Evolutionary conservation across 2,888 invertebrate species (phyloP).

Genomic region (Ormia ochracea): DNA sequence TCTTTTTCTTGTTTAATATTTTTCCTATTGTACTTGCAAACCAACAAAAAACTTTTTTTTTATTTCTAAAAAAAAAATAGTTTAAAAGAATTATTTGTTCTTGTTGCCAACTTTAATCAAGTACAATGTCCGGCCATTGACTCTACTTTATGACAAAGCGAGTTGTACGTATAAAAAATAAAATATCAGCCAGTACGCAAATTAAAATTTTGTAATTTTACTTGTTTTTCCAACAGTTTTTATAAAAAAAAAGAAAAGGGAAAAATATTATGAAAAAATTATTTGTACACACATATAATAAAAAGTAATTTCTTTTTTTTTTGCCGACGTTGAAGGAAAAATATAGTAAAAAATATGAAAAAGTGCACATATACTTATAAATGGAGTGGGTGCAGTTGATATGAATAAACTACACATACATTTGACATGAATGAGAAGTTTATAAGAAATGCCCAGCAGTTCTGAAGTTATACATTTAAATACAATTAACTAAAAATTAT

Average conservation of each 20-base stretch:
- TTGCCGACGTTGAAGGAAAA: conserved; percentile 16
- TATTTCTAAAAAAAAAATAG: not conserved
- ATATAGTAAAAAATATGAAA: not conserved
- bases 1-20: not conserved
- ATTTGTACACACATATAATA: not conserved
- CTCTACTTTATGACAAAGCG: conserved; percentile 7
- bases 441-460: not conserved
- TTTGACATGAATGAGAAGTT: not conserved
- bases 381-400: conserved; percentile 47
- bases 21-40: not conserved
- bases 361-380: not conserved
- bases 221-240: not conserved
- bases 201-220: conserved; percentile 31
- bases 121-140: conserved; percentile 58
- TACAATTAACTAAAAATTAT: no score
- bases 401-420: not conserved
- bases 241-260: conserved; percentile 12
- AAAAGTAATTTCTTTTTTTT: no score
- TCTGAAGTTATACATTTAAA: not conserved
- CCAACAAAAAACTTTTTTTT: not conserved
- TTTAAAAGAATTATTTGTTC: not conserved
- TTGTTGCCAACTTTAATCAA: conserved; percentile 37
- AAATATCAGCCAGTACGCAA: conserved; percentile 24
- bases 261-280: not conserved
- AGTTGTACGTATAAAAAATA: not conserved